Percentiles rank a stretch among this genome's conserved stretches.
These are phyloP conservation scores for Notolepis coatsorum DNA, from an alignment of 2,797 vertebrate species.

Conservation along the genomic window DNA sequence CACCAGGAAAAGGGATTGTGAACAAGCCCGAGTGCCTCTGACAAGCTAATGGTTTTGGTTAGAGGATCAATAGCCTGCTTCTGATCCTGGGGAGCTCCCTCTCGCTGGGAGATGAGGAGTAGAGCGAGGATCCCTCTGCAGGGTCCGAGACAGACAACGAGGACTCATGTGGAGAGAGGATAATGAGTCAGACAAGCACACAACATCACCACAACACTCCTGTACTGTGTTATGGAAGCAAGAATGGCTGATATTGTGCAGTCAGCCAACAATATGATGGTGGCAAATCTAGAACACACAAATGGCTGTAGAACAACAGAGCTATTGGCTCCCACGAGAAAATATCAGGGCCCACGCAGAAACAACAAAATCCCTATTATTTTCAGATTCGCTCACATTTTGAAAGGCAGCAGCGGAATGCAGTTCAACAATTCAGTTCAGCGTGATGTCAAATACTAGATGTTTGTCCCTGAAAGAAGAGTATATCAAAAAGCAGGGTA, in stretches of 20 bases:
- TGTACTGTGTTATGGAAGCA: background rate
- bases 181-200: background rate
- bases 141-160: background rate
- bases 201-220: background rate
- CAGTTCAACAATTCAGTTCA: background rate
- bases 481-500: too few relatives aligned
- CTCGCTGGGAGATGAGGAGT: constrained; percentile 23
- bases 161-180: background rate
- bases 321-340: background rate
- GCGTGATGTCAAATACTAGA: background rate
- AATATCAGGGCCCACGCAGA: too few relatives aligned
- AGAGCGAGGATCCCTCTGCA: constrained; percentile 6
- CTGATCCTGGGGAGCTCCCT: constrained; percentile 42
- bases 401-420: background rate
- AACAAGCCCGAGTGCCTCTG: constrained; percentile 44
- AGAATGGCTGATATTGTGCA: background rate
- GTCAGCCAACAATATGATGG: background rate
- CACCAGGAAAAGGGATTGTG: constrained; percentile 47
- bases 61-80: constrained; percentile 53
- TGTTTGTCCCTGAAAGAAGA: background rate
- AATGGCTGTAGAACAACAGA: background rate
- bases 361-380: background rate
- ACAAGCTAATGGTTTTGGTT: constrained; percentile 46
- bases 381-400: background rate
- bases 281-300: background rate